Conservation (phyloP, 2,888 invertebrate species). For the Cylindroiulus punctatus region DNA sequence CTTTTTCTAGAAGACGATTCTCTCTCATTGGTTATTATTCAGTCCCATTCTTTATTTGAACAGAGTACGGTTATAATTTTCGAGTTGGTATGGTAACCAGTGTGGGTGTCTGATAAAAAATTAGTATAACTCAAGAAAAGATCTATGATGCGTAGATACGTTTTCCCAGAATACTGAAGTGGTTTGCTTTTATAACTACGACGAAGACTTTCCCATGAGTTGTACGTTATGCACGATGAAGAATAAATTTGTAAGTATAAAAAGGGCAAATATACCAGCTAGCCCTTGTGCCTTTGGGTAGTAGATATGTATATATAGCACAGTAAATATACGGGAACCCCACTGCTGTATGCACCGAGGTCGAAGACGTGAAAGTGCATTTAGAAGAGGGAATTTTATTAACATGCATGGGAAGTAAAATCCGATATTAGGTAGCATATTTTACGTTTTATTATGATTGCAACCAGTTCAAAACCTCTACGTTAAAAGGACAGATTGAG, state of each 20-base stretch:
- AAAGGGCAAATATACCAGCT: neutral
- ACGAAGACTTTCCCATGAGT: neutral
- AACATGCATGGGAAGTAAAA: neutral
- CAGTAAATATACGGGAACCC: neutral
- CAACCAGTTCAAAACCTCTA: neutral
- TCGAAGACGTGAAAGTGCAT: slow-evolving; percentile 20
- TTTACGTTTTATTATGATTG: slow-evolving; percentile 12
- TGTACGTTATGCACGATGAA: neutral
- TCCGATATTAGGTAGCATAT: neutral
- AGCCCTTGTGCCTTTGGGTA: neutral
- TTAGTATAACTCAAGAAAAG: neutral
- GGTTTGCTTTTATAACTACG: neutral
- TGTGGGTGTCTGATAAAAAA: neutral
- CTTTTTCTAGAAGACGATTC: no score
- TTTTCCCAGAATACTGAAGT: neutral
- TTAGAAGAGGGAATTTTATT: neutral
- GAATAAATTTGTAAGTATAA: neutral
- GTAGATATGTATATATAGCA: neutral
- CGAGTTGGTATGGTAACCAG: neutral
- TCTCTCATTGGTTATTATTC: no score
- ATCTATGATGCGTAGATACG: no score
- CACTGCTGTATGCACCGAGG: neutral
- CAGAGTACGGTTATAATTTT: no score
- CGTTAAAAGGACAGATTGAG: slow-evolving; percentile 4
- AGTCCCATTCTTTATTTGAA: no score